phyloP scores from a whole-genome alignment of 2,113 vertebrate genomes.

The Cyanoderma ruficeps region DNA sequence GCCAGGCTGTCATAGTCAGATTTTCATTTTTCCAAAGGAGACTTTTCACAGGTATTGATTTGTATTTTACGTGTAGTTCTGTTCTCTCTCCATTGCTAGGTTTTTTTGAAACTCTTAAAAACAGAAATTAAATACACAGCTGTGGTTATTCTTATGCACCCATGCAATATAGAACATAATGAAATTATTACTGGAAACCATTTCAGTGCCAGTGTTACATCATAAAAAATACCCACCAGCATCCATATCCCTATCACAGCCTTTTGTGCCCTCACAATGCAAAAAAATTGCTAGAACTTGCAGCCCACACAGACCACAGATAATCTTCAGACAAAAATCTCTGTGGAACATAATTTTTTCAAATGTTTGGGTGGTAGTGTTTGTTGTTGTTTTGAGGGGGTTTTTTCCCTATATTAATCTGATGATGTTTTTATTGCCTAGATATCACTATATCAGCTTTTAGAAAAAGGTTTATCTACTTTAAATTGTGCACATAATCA shows the following conservation, averaged over 20 bases:
- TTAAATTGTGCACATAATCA: background rate
- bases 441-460: background rate
- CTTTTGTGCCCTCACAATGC: background rate
- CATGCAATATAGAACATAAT: background rate
- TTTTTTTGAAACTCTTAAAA: background rate
- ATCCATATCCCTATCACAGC: background rate
- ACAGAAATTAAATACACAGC: background rate
- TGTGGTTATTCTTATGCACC: background rate
- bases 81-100: background rate
- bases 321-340: background rate
- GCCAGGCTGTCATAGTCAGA: background rate
- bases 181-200: background rate
- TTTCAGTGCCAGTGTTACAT: background rate
- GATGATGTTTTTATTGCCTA: background rate
- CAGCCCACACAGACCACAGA: background rate
- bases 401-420: background rate
- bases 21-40: background rate
- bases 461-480: background rate
- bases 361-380: background rate
- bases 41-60: background rate
- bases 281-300: background rate
- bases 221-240: background rate
- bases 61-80: background rate
- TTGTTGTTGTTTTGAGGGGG: background rate
- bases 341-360: background rate